Conservation (phyloP, 1,140 invertebrate species). For the Bathynomus jamesi region DNA sequence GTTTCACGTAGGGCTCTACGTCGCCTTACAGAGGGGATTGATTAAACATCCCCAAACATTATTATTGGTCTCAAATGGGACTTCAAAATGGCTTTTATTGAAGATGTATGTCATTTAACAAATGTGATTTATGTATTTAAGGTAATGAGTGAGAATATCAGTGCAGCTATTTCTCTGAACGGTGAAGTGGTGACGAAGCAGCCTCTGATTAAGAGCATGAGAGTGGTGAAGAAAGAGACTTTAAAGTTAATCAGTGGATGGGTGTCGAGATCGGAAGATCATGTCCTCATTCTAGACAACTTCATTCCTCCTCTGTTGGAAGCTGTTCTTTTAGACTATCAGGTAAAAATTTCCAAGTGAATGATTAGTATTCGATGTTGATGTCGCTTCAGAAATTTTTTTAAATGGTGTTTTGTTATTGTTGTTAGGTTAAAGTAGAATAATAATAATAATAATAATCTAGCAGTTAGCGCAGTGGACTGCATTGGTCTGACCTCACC, state of each 20-base stretch:
- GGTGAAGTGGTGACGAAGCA: slow-evolving; percentile 95
- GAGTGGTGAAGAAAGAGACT: slow-evolving; percentile 98
- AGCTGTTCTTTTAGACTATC: slow-evolving; percentile 94
- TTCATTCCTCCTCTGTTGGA: slow-evolving; percentile 96
- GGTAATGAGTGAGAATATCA: slow-evolving; percentile 97
- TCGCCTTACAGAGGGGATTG: too few species aligned
- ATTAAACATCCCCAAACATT: too few species aligned
- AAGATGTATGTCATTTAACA: too few species aligned
- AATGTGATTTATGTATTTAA: slow-evolving; percentile 34
- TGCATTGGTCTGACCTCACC: too few species aligned
- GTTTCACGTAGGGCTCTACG: too few species aligned
- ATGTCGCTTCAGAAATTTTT: background rate
- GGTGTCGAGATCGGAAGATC: slow-evolving; percentile 85
- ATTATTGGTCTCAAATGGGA: too few species aligned
- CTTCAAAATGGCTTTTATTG: too few species aligned
- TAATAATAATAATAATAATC: too few species aligned
- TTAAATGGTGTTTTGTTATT: background rate
- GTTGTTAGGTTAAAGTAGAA: background rate
- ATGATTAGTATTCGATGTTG: background rate
- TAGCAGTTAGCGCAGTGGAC: too few species aligned
- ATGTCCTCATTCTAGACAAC: slow-evolving; percentile 76
- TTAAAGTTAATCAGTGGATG: slow-evolving; percentile 96
- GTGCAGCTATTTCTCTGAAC: slow-evolving; percentile 87
- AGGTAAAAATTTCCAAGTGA: slow-evolving; percentile 21
- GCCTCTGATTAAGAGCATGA: slow-evolving; percentile 95